Evolutionary conservation across 2,888 invertebrate species (phyloP).

Genomic region (Temnothorax rugatulus): DNA sequence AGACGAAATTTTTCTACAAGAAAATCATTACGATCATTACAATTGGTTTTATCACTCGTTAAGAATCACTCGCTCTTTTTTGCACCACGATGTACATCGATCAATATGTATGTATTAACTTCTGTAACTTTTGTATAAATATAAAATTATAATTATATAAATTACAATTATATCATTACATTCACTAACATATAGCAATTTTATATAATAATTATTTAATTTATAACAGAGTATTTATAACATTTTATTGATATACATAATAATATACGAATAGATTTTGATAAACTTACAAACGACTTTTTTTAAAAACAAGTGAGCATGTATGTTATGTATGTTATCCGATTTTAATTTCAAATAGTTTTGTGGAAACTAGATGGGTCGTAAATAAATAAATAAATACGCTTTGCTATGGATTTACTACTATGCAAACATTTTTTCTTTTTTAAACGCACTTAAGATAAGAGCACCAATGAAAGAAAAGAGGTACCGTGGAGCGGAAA

Average conservation of each 20-base stretch:
- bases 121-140: too few relatives aligned
- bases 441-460: neutral
- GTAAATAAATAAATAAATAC: neutral
- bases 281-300: neutral
- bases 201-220: too few relatives aligned
- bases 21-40: neutral
- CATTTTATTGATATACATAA: neutral
- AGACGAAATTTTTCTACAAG: neutral
- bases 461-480: neutral
- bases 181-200: too few relatives aligned
- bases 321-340: neutral
- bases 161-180: too few relatives aligned
- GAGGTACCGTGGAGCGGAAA: neutral
- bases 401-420: neutral
- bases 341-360: conserved; percentile 15
- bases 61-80: neutral
- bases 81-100: too few relatives aligned
- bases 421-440: neutral
- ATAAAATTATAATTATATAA: too few relatives aligned
- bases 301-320: neutral
- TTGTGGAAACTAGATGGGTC: neutral
- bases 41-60: neutral
- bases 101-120: too few relatives aligned
- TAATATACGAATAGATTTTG: neutral
- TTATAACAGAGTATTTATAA: neutral